Evolutionary conservation across 1,140 invertebrate species (phyloP).

Genomic region (Ostrea denselamellosa): DNA sequence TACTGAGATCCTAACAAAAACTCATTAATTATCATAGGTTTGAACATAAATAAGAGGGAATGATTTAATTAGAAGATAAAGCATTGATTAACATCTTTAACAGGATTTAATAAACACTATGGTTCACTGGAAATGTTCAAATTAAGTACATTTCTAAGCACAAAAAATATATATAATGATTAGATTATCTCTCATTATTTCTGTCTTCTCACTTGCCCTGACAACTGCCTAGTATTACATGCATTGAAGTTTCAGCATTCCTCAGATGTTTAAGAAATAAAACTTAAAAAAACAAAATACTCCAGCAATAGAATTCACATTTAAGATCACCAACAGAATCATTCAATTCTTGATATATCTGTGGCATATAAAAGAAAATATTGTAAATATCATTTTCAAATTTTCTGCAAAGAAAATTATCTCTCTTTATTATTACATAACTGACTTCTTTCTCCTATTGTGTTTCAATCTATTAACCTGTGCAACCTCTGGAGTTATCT

Average conservation of each 20-base stretch:
- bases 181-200: neutral
- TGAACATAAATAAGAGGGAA: neutral
- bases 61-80: neutral
- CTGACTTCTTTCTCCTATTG: neutral
- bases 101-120: neutral
- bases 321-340: neutral
- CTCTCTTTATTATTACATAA: neutral
- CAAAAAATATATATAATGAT: neutral
- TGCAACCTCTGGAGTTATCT: slow-evolving; percentile 14
- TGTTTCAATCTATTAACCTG: neutral
- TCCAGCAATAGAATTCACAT: neutral
- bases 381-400: neutral
- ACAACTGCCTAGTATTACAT: neutral
- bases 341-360: too few relatives aligned
- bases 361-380: too few relatives aligned
- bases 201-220: neutral
- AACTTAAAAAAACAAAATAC: neutral
- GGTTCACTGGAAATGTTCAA: neutral
- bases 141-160: neutral
- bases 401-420: neutral
- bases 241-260: neutral
- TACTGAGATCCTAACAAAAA: neutral
- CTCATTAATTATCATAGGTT: neutral
- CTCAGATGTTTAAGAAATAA: neutral
- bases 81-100: neutral